Evolutionary conservation across 1,140 invertebrate species (phyloP).

Genomic region (Delia radicum): DNA sequence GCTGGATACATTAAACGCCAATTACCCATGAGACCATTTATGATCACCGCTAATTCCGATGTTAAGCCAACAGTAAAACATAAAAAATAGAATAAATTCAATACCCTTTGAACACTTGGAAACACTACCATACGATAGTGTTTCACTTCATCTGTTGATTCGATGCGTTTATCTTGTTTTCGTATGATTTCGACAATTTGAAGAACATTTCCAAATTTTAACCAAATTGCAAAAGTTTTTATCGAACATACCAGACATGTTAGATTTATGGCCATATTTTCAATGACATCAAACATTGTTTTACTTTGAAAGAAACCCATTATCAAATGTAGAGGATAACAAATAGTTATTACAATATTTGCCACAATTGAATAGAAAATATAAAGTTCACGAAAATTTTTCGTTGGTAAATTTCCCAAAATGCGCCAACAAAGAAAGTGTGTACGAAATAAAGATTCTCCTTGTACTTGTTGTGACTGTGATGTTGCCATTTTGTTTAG

Average conservation of each 20-base stretch:
- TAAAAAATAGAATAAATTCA: conserved; percentile 13
- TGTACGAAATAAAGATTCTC: neutral
- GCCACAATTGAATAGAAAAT: neutral
- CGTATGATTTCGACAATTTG: neutral
- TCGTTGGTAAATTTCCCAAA: neutral
- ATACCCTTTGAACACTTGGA: neutral
- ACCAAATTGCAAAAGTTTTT: neutral
- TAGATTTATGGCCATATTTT: neutral
- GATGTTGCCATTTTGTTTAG: neutral
- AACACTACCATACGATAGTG: neutral
- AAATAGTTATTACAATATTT: neutral
- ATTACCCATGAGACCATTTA: neutral
- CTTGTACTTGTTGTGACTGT: neutral
- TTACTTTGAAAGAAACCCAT: neutral
- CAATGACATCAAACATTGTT: neutral
- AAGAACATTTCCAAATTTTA: neutral
- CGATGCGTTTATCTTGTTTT: neutral
- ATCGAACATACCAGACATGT: neutral
- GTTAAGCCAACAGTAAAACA: conserved; percentile 11
- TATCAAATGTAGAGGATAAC: neutral
- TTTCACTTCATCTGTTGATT: neutral
- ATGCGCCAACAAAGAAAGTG: conserved; percentile 7
- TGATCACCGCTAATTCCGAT: conserved; percentile 1
- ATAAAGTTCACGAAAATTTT: conserved; percentile 7
- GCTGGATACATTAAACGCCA: conserved; percentile 27